A percentile compares a stretch with the other conserved stretches of the same genome.
Conservation (phyloP, 1,140 invertebrate genomes). For the Procambarus virginalis region DNA sequence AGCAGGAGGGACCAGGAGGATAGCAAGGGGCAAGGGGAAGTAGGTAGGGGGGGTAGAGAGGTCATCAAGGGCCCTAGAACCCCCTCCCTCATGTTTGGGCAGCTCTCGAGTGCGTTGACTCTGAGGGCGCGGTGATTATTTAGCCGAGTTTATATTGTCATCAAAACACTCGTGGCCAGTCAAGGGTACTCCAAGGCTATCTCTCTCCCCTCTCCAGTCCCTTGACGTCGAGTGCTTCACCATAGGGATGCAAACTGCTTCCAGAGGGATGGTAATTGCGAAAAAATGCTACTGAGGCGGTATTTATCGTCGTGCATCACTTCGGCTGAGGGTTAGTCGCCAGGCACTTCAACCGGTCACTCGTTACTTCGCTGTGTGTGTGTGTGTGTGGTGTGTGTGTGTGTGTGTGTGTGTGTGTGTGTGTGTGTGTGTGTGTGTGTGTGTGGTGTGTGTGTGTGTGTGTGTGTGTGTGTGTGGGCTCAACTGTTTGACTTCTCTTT, state of each 20-base stretch:
- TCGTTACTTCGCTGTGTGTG: too few species aligned
- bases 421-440: not conserved
- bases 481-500: too few species aligned
- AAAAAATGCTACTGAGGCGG: constrained; percentile 26
- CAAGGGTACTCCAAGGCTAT: constrained; percentile 67
- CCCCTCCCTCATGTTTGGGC: constrained; percentile 44
- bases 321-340: not conserved
- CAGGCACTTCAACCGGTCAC: not conserved
- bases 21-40: not conserved
- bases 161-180: constrained; percentile 66
- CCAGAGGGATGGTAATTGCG: constrained; percentile 19
- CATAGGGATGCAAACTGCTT: constrained; percentile 1
- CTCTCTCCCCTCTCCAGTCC: constrained; percentile 1
- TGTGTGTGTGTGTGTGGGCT: not conserved
- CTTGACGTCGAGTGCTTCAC: not conserved
- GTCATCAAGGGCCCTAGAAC: constrained; percentile 45
- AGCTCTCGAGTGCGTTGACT: constrained; percentile 65
- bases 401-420: constrained; percentile 30
- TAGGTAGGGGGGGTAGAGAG: constrained; percentile 12
- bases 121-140: constrained; percentile 66
- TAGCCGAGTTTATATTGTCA: constrained; percentile 67
- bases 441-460: too few species aligned
- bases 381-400: constrained; percentile 23
- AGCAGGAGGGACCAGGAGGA: not conserved
- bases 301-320: constrained; percentile 5